Evolutionary conservation across 1,140 invertebrate genomes (phyloP).

Genomic region (Nylanderia fulva): DNA sequence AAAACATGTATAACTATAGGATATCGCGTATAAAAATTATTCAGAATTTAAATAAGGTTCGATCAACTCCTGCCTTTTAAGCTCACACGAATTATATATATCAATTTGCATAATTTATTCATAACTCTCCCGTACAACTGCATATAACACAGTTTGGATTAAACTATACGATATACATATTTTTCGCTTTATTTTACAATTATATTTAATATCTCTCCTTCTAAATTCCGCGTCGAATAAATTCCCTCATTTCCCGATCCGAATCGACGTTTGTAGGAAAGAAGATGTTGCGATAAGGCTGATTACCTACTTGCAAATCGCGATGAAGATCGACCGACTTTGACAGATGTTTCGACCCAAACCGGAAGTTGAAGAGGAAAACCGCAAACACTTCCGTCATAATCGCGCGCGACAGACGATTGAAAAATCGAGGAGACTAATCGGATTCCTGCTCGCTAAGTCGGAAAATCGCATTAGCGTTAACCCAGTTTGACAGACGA

Average conservation of each 20-base stretch:
- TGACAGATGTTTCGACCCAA: neutral
- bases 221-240: neutral
- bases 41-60: neutral
- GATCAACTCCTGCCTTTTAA: neutral
- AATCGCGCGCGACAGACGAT: neutral
- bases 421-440: constrained; percentile 62
- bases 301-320: neutral
- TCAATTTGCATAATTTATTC: constrained; percentile 8
- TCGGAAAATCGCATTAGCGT: constrained; percentile 71
- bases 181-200: constrained; percentile 1
- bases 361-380: neutral
- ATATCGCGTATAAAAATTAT: neutral
- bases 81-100: neutral
- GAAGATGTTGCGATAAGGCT: neutral
- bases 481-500: constrained; percentile 69
- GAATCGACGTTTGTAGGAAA: neutral
- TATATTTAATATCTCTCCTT: neutral
- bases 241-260: neutral
- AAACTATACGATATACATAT: neutral
- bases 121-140: neutral
- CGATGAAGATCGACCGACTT: neutral
- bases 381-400: neutral
- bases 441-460: constrained; percentile 68
- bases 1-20: neutral
- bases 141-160: neutral